Evolutionary conservation across 2,888 invertebrate species (phyloP).

Genomic region (Serrognathus titanus): DNA sequence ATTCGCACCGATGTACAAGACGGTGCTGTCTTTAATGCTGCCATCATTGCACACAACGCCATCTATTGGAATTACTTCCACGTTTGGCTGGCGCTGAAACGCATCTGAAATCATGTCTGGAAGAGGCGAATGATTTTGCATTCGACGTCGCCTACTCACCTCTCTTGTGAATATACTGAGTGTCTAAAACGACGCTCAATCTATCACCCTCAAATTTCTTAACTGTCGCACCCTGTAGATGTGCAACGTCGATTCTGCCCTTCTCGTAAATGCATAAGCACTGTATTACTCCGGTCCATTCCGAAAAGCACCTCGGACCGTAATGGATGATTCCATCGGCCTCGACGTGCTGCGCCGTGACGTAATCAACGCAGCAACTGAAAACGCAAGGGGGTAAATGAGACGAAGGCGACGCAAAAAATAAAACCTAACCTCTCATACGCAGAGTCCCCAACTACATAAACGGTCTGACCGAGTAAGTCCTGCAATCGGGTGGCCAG

Average conservation of each 20-base stretch:
- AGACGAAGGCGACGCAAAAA: conserved; percentile 15
- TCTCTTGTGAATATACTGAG: conserved; percentile 61
- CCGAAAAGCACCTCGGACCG: conserved; percentile 84
- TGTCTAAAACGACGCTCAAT: conserved; percentile 64
- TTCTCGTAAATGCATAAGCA: conserved; percentile 72
- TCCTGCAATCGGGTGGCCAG: conserved; percentile 58
- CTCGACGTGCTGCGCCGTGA: conserved; percentile 83
- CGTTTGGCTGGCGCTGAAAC: too few species aligned
- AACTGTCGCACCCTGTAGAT: conserved; percentile 41
- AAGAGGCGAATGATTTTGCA: too few species aligned
- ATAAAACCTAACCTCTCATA: conserved; percentile 72
- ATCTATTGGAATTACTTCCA: too few species aligned
- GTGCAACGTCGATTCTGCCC: conserved; percentile 53
- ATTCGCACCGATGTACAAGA: conserved; percentile 56
- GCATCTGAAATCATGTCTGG: neutral
- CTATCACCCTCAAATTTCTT: conserved; percentile 41
- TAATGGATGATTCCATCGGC: conserved; percentile 88
- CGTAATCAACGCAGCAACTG: conserved; percentile 87
- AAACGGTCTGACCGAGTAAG: conserved; percentile 60
- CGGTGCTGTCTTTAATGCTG: conserved; percentile 37
- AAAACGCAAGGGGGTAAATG: conserved; percentile 24
- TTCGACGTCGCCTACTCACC: conserved; percentile 43
- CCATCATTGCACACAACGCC: too few species aligned
- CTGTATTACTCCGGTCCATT: conserved; percentile 66
- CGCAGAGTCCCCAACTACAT: conserved; percentile 85